Base-by-base conservation (phyloP, 2,797 vertebrate species). In the Megalops cyprinoides region DNA sequence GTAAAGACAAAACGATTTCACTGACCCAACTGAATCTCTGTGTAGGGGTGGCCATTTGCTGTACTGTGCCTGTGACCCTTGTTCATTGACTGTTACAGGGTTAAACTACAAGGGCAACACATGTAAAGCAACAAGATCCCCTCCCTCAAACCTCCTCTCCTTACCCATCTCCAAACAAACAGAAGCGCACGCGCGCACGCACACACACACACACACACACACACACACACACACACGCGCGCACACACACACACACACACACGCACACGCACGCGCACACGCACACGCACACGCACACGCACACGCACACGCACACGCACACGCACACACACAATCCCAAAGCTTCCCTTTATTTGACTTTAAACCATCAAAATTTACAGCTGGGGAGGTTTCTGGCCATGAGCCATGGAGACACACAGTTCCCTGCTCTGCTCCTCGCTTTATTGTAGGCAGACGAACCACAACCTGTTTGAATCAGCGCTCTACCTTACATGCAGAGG, bases 391-490 rank as follows among this genome's bases (percentile, higher is more conserved):
- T 20, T 81, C 84, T 87, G 84, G 79, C 34, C 25, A 69, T 82
- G 56, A 80, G 82, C 89, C 87, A 88, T 51, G 39, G 74, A 79
- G 62, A 84, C 34, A 83, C 80, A 87, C 89, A 79, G 81, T 79
- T 86, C 76, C 67, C 60, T 56, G 34, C 82, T 76, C 62, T 71
- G 71, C 49, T 71, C 58, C 18, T 34, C 37, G 23, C 44, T 85
- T 81, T 79, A 9, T 23, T 85, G 85, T 86, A 88, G 69, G 18
- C 3, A 84, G 83, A 87, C 85, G 51, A 86, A 84, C 83, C 86
- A 37, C 87, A 85, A 92, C 92, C 89, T 90, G 88, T 91, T 89
- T 88, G 87, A 90, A 86, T 91, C 87, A 84, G 79, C n/a, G 83
- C 60, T 85, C 79, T 90, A 88, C 80, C 28, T 71, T 51, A 85